These are phyloP conservation scores for Gobionotothen gibberifrons DNA, from an alignment of 2,797 vertebrate genomes.

Conservation along the genomic window DNA sequence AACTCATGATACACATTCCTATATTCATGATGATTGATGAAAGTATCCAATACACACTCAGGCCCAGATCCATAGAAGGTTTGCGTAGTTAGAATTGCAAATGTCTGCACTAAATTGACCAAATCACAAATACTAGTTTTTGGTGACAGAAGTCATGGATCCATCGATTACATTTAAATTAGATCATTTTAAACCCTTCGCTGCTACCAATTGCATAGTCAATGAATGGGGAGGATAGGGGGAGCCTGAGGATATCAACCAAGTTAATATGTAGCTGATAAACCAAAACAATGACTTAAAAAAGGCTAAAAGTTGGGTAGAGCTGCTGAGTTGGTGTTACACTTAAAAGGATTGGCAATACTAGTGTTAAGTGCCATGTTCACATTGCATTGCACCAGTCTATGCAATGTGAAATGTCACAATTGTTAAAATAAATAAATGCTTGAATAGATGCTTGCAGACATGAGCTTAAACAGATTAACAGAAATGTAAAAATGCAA, in stretches of 20 bases:
- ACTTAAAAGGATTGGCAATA: background rate
- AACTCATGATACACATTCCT: background rate
- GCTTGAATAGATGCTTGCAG: background rate
- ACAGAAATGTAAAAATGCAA: background rate
- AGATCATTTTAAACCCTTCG: background rate
- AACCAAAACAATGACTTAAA: background rate
- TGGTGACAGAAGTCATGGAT: background rate
- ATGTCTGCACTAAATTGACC: background rate
- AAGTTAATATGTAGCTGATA: background rate
- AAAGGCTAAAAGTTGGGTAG: background rate
- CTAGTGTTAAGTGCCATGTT: background rate
- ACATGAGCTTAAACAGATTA: background rate
- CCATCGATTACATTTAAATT: background rate
- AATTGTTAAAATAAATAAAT: too few species aligned
- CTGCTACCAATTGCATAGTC: too few species aligned
- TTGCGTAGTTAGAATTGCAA: too few species aligned
- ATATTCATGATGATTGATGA: background rate
- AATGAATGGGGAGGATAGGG: background rate
- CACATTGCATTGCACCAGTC: background rate
- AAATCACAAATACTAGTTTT: background rate
- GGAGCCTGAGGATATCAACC: constrained; percentile 3
- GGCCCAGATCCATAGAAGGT: constrained; percentile 30
- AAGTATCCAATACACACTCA: background rate
- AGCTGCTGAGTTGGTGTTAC: background rate
- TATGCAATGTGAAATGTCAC: background rate